These are phyloP conservation scores for Drosophila nigrodunni DNA, from an alignment of 1,140 invertebrate species.

Conservation along the genomic window DNA sequence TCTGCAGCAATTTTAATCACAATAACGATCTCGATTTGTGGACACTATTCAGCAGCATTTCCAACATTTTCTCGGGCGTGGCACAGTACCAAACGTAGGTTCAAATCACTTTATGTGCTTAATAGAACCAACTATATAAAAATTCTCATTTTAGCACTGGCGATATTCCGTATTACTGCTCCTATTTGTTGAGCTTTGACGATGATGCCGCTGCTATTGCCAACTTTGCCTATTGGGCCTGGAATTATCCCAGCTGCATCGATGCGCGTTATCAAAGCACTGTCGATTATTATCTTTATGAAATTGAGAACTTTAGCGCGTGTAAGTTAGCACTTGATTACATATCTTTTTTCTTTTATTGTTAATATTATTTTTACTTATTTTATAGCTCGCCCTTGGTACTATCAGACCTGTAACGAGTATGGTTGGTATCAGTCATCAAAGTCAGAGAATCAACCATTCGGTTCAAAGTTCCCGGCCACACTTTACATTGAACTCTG, in stretches of 20 bases:
- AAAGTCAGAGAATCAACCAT: slow-evolving; percentile 87
- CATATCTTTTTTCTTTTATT: not conserved
- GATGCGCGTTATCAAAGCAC: slow-evolving; percentile 61
- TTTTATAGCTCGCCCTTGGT: slow-evolving; percentile 88
- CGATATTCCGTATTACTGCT: slow-evolving; percentile 62
- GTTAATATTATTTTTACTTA: not conserved
- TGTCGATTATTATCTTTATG: slow-evolving; percentile 58
- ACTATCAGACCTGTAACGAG: slow-evolving; percentile 93
- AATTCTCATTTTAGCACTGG: slow-evolving; percentile 32
- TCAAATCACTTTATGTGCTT: not conserved
- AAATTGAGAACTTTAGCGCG: slow-evolving; percentile 43
- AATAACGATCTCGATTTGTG: slow-evolving; percentile 76
- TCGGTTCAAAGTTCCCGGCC: slow-evolving; percentile 87
- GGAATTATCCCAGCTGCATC: slow-evolving; percentile 46
- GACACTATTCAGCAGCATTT: slow-evolving; percentile 72
- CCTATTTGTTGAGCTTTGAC: slow-evolving; percentile 55
- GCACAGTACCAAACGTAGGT: slow-evolving; percentile 73
- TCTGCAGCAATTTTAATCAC: slow-evolving; percentile 78
- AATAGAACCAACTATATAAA: not conserved
- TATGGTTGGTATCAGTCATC: slow-evolving; percentile 93
- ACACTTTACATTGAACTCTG: slow-evolving; percentile 89
- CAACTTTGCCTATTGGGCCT: slow-evolving; percentile 64
- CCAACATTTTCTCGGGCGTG: slow-evolving; percentile 69
- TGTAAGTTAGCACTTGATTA: slow-evolving; percentile 50
- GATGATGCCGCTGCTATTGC: slow-evolving; percentile 70